These are phyloP conservation scores for Meloe dianella DNA, from an alignment of 2,888 invertebrate species.

Conservation along the genomic window DNA sequence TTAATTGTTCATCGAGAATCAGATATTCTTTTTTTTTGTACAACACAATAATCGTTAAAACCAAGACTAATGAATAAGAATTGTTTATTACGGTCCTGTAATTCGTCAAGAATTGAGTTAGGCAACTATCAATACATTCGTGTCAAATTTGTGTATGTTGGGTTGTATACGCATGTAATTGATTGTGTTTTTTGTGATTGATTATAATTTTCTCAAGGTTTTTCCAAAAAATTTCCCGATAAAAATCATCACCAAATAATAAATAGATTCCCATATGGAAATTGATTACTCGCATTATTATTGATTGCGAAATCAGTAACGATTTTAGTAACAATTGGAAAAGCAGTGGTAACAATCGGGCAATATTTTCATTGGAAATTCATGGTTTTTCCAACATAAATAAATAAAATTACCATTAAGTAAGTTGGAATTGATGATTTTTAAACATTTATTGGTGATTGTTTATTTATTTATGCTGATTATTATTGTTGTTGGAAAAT, in stretches of 20 bases:
- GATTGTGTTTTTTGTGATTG: neutral
- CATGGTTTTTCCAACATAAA: neutral
- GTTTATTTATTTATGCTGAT: too few relatives aligned
- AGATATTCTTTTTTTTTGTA: too few relatives aligned
- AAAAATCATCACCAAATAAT: neutral
- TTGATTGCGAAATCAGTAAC: neutral
- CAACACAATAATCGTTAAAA: too few relatives aligned
- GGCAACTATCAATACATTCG: neutral
- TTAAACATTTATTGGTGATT: too few relatives aligned
- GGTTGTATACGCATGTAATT: neutral
- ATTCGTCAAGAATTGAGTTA: too few relatives aligned
- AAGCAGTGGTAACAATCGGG: neutral
- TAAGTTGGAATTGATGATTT: slow-evolving; percentile 3
- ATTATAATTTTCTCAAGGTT: neutral
- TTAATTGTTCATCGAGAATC: too few relatives aligned
- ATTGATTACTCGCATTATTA: neutral
- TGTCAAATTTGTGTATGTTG: neutral
- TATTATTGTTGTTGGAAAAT: neutral
- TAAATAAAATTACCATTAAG: neutral
- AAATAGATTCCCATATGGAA: neutral
- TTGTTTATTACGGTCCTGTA: too few relatives aligned
- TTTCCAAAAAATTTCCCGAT: neutral
- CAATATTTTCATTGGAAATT: neutral
- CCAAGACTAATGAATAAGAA: too few relatives aligned
- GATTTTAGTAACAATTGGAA: neutral